phyloP scores from a whole-genome alignment of 2,888 invertebrate species.

The Cryptus armator region DNA sequence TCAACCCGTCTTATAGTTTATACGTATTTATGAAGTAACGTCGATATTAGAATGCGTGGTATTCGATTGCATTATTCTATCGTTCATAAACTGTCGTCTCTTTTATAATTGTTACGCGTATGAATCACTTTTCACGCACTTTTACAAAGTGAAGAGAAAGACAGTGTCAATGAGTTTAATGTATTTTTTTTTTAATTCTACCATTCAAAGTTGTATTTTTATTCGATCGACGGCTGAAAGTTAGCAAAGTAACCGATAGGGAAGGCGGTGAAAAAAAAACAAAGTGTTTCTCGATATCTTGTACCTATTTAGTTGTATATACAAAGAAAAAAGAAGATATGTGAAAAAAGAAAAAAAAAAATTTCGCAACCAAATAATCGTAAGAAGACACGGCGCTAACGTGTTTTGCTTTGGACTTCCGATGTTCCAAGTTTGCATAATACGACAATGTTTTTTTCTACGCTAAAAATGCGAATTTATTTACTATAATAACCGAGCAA shows the following conservation, averaged over 20 bases:
- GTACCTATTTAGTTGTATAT: slow-evolving; percentile 47
- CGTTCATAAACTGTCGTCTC: slow-evolving; percentile 4
- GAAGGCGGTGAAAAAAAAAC: neutral
- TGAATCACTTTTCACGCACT: neutral
- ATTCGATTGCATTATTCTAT: slow-evolving; percentile 33
- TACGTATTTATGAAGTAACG: slow-evolving; percentile 48
- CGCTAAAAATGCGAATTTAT: slow-evolving; percentile 56
- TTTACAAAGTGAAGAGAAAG: too few relatives aligned
- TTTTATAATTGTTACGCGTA: neutral
- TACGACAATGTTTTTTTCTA: slow-evolving; percentile 59
- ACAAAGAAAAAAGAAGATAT: neutral
- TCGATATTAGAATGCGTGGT: slow-evolving; percentile 47
- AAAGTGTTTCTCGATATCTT: slow-evolving; percentile 23
- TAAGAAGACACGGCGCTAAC: slow-evolving; percentile 34
- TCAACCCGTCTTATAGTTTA: slow-evolving; percentile 51
- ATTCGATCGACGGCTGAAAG: too few relatives aligned
- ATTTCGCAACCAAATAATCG: slow-evolving; percentile 65
- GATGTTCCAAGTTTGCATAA: slow-evolving; percentile 32
- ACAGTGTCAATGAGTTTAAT: too few relatives aligned
- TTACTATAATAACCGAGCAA: slow-evolving; percentile 36
- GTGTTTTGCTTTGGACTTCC: slow-evolving; percentile 49
- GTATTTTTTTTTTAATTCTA: neutral
- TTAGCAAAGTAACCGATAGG: neutral
- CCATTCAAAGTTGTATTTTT: neutral
- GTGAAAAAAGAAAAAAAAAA: slow-evolving; percentile 19